phyloP scores from a whole-genome alignment of 2,888 invertebrate genomes.

The Cantharis flavilabris region DNA sequence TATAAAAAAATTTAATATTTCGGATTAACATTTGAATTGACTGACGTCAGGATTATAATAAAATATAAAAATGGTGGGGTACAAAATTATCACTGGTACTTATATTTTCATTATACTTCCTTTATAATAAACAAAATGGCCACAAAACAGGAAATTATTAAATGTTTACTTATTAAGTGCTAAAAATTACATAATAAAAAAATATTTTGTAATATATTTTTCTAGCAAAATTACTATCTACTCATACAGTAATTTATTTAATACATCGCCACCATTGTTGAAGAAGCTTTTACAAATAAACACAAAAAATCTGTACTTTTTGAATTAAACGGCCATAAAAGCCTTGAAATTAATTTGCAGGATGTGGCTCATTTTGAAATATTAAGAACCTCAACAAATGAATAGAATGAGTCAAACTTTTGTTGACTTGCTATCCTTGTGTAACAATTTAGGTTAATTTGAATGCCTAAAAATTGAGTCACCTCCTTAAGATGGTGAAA shows the following conservation, averaged over 20 bases:
- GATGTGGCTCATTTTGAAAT: slow-evolving; percentile 26
- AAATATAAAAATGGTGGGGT: background rate
- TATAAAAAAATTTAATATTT: background rate
- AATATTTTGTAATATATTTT: background rate
- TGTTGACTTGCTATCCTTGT: slow-evolving; percentile 17
- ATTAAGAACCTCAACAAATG: slow-evolving; percentile 21
- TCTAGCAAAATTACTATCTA: background rate
- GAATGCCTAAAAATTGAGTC: background rate
- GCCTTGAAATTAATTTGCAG: slow-evolving; percentile 28
- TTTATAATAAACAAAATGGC: slow-evolving; percentile 15
- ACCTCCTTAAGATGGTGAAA: background rate
- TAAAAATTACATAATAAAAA: slow-evolving; percentile 7
- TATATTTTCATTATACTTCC: slow-evolving; percentile 22
- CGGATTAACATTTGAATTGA: slow-evolving; percentile 26
- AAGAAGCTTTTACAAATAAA: background rate
- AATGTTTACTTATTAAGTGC: slow-evolving; percentile 23
- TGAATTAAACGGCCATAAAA: background rate
- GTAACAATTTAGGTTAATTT: background rate
- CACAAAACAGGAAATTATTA: slow-evolving; percentile 19
- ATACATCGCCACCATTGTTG: background rate
- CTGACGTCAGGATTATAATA: slow-evolving; percentile 5
- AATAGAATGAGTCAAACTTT: slow-evolving; percentile 23
- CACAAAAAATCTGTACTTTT: slow-evolving; percentile 1
- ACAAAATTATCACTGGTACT: slow-evolving; percentile 10
- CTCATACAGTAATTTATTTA: background rate